Conservation (phyloP, 2,888 invertebrate genomes). For the Bruchidius siliquastri region DNA sequence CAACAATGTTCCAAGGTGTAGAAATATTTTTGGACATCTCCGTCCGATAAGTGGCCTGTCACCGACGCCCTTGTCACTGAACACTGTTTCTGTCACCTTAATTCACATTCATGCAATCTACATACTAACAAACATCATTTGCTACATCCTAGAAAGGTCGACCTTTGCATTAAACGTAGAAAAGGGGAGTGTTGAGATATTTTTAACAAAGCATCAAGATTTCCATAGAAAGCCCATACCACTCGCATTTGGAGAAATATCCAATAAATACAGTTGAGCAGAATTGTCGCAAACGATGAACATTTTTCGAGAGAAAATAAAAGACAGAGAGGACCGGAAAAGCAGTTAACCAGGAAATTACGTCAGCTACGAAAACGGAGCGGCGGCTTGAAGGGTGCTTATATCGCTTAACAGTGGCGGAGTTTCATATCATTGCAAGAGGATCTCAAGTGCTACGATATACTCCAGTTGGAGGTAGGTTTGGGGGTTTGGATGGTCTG, state of each 20-base stretch:
- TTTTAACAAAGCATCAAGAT: not conserved
- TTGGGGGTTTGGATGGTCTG: too few species aligned
- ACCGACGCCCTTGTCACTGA: too few species aligned
- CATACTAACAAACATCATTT: too few species aligned
- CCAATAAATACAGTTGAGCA: not conserved
- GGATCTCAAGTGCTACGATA: not conserved
- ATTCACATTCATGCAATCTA: too few species aligned
- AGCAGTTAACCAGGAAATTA: not conserved
- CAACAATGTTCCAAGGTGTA: too few species aligned
- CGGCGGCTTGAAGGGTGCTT: not conserved
- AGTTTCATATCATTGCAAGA: not conserved
- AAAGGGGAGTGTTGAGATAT: too few species aligned
- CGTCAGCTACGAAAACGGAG: not conserved
- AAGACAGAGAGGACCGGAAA: not conserved
- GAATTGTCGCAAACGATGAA: not conserved
- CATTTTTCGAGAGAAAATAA: not conserved
- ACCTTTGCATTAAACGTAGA: too few species aligned
- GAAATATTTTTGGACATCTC: too few species aligned
- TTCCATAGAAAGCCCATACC: not conserved
- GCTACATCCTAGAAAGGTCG: too few species aligned
- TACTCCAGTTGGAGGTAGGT: too few species aligned
- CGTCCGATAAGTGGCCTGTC: too few species aligned
- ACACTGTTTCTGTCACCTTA: too few species aligned
- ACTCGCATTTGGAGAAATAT: not conserved
- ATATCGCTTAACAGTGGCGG: not conserved